phyloP scores from a whole-genome alignment of 2,113 vertebrate species.

The Microcebus lehilahytsara region DNA sequence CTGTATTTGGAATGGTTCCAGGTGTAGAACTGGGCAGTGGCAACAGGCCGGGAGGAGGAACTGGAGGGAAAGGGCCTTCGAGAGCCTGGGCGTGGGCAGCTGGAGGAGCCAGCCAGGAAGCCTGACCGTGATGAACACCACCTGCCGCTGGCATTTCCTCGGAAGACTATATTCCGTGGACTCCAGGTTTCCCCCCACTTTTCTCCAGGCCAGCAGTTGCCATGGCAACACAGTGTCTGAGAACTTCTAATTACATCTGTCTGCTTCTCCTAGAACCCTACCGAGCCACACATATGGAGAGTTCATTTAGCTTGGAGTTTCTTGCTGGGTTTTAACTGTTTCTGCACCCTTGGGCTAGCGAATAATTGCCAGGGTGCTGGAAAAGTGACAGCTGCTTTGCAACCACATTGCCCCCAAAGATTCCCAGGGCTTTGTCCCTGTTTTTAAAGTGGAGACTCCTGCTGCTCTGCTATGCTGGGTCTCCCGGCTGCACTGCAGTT shows the following conservation, averaged over 20 bases:
- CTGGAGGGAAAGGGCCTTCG: not conserved
- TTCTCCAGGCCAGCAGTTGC: conserved; percentile 68
- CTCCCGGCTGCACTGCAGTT: not conserved
- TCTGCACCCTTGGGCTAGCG: conserved; percentile 2
- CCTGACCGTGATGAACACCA: not conserved
- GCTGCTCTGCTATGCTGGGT: not conserved
- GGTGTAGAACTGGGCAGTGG: not conserved
- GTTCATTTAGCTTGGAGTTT: conserved; percentile 63
- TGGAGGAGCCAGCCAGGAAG: not conserved
- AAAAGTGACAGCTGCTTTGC: conserved; percentile 1
- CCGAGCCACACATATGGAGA: conserved; percentile 59
- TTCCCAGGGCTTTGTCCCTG: not conserved
- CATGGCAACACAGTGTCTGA: conserved; percentile 66
- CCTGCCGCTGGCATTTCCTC: not conserved
- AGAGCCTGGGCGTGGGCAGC: not conserved
- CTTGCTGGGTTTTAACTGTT: conserved; percentile 68
- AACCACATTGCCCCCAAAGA: not conserved
- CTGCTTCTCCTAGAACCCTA: conserved; percentile 69
- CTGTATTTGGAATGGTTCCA: not conserved
- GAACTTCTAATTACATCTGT: conserved; percentile 74
- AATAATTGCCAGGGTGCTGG: not conserved
- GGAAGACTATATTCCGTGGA: not conserved
- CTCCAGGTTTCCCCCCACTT: not conserved
- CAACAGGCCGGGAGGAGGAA: not conserved
- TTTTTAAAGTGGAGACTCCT: not conserved